These are phyloP conservation scores for Eurypyga helias DNA, from an alignment of 2,113 vertebrate genomes.

Conservation along the genomic window DNA sequence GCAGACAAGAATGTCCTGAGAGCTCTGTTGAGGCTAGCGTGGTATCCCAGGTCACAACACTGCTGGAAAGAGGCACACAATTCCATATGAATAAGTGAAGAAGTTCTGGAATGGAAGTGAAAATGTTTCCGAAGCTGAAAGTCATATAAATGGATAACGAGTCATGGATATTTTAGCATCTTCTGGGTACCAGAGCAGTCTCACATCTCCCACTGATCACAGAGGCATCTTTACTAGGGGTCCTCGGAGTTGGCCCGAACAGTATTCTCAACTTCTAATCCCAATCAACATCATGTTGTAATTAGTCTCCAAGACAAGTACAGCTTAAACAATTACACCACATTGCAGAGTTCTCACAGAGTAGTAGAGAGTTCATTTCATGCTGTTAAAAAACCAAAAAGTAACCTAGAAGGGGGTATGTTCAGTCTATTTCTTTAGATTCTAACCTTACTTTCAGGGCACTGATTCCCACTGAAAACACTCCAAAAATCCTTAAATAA, in stretches of 20 bases:
- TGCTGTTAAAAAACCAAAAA: background rate
- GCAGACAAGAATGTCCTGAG: slow-evolving; percentile 96
- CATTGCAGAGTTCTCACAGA: background rate
- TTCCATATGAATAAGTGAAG: background rate
- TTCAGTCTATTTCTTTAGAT: background rate
- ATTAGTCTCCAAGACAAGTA: background rate
- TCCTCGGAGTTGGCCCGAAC: background rate
- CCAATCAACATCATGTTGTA: accelerated
- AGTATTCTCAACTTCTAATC: background rate
- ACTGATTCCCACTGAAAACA: background rate
- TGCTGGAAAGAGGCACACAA: slow-evolving; percentile 73
- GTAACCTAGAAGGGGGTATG: background rate
- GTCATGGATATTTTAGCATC: accelerated
- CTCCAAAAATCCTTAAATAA: background rate
- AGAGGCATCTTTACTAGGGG: background rate
- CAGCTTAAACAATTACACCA: background rate
- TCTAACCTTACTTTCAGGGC: background rate
- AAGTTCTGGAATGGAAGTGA: accelerated
- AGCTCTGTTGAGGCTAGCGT: slow-evolving; percentile 93
- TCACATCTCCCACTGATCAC: background rate
- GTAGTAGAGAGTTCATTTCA: background rate
- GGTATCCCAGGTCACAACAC: slow-evolving; percentile 98
- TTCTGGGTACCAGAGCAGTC: background rate
- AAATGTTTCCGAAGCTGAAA: accelerated
- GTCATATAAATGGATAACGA: accelerated